A percentile compares a stretch with the other conserved stretches of the same genome.
Evolutionary conservation across 2,888 invertebrate genomes (phyloP).

Genomic region (Automeris io): DNA sequence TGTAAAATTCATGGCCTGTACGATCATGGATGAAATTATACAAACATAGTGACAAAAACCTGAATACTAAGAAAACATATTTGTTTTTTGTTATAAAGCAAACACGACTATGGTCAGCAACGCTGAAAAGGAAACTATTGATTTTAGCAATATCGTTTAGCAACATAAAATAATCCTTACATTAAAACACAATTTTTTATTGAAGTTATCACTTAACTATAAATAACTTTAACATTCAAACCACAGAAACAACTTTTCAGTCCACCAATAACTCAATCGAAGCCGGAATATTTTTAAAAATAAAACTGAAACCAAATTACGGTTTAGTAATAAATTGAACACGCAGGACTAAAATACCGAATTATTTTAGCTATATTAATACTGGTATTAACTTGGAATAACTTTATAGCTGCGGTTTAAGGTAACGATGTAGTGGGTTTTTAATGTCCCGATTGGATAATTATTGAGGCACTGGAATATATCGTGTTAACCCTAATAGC

Average conservation of each 20-base stretch:
- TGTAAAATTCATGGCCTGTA: no score
- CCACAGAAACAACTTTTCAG: constrained; percentile 1
- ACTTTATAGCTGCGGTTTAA: not conserved
- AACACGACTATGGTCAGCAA: no score
- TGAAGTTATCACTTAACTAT: no score
- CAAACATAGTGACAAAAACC: no score
- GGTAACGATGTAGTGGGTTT: not conserved
- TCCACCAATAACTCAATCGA: constrained; percentile 11
- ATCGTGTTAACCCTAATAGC: no score
- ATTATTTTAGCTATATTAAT: not conserved
- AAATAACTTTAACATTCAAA: constrained; percentile 6
- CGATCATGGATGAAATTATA: no score
- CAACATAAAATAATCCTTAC: not conserved
- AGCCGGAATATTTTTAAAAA: constrained; percentile 9
- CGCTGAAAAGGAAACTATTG: no score
- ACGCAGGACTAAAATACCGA: constrained; percentile 4
- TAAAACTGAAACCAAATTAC: constrained; percentile 2
- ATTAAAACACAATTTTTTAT: not conserved
- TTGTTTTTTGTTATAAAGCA: no score
- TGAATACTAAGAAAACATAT: no score
- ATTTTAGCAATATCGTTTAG: not conserved
- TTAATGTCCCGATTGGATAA: no score
- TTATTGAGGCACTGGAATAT: no score
- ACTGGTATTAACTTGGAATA: not conserved
- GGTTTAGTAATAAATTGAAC: not conserved